Base-by-base conservation (phyloP, 2,888 invertebrate species). In the Drosophila borborema region DNA sequence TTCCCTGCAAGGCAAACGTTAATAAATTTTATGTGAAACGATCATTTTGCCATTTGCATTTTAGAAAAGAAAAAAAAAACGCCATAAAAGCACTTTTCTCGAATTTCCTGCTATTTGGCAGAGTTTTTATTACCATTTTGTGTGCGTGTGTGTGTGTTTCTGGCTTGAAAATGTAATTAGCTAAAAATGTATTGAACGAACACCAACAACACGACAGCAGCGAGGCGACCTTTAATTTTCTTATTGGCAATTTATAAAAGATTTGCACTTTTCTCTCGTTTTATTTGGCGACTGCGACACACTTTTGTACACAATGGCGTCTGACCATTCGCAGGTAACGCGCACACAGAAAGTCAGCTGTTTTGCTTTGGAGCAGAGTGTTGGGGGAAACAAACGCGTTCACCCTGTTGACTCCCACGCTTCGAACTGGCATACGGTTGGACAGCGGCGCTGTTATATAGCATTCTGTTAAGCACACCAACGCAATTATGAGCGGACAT, bases 291-390 rank as follows among this genome's bases (percentile, higher is more conserved):
- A 71, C 75, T 70, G 71, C 66, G 71, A 77, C 77, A 77, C 77
- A 79, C 80, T 77, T 77, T 77, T 77, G 80, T 77, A 79, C 80
- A 77, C 80, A 77, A 77, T 77, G 77, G 77, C 77, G 77, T 77
- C 80, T 54, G 65, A 64, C 38, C 60, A 79, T 77, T 77, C 77
- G 51, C 80, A 61, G 53, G 9, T 60, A 46, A n/a, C 76, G 79
- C 48, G 34, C 16, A 65, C 16, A 65, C 76, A 74, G 7, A 7
- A 55, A 53, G 38, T 34, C 77, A 77, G 77, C 77, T 77, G 77
- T 49, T 79, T 23, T 2, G 0, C 0, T 2, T 40, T 54, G 20
- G 38, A 34, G 3, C 45, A 49, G 56, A 74, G 79, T 61, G 64
- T 20, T 65, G 28, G 28, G 28, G 28, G 74, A 56, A 31, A 51